These are phyloP conservation scores for Arctia plantaginis DNA, from an alignment of 2,888 invertebrate species.

Conservation along the genomic window DNA sequence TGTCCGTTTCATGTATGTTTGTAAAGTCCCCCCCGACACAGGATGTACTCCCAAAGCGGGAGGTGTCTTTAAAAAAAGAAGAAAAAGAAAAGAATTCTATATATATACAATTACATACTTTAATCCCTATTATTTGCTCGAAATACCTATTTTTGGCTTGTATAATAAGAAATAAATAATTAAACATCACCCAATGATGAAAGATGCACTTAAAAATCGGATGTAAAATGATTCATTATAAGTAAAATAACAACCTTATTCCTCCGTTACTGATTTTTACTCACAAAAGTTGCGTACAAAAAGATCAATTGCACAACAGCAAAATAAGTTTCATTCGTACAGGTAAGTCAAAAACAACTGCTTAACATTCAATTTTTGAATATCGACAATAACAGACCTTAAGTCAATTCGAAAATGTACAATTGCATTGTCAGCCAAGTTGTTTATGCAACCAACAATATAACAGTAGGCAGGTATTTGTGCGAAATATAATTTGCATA, in stretches of 20 bases:
- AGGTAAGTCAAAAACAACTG: conserved; percentile 70
- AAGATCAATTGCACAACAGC: conserved; percentile 25
- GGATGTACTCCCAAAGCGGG: too few species aligned
- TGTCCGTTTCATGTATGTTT: too few species aligned
- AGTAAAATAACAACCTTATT: neutral
- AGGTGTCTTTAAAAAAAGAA: too few species aligned
- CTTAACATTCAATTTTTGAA: conserved; percentile 18
- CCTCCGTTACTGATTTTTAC: neutral
- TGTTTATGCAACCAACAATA: conserved; percentile 65
- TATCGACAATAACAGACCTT: conserved; percentile 54
- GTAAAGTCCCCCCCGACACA: too few species aligned
- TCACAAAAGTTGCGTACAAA: conserved; percentile 7
- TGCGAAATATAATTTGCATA: conserved; percentile 73
- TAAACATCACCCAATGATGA: too few species aligned
- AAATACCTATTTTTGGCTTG: too few species aligned
- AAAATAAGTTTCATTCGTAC: conserved; percentile 34
- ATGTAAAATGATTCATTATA: too few species aligned
- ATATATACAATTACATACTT: too few species aligned
- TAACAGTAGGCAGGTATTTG: conserved; percentile 66
- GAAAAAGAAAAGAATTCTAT: too few species aligned
- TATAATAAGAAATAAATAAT: too few species aligned
- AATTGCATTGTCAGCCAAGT: conserved; percentile 65
- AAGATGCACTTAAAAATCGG: neutral
- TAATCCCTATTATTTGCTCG: too few species aligned
- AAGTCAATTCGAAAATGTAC: conserved; percentile 72